A percentile compares a stretch with the other conserved stretches of the same genome.
Evolutionary conservation across 2,797 vertebrate genomes (phyloP).

Genomic region (Sebastes baramenuke): DNA sequence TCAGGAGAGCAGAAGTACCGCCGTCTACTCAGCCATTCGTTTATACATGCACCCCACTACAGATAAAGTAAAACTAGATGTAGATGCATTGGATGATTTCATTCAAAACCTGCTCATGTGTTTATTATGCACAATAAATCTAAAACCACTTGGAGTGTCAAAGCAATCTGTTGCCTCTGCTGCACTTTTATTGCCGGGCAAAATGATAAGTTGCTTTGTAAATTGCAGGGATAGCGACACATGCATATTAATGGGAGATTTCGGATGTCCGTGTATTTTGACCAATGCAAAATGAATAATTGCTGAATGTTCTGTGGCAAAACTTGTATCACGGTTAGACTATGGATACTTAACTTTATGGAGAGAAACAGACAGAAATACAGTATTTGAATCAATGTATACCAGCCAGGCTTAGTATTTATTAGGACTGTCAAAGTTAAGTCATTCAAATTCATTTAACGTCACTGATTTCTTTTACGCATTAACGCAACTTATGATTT

Average conservation of each 20-base stretch:
- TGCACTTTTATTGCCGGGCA: constrained; percentile 69
- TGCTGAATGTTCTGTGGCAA: constrained; percentile 53
- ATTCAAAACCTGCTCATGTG: constrained; percentile 81
- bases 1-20: constrained; percentile 66
- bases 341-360: constrained; percentile 30
- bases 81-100: constrained; percentile 80
- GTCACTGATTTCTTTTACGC: no score
- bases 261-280: constrained; percentile 58
- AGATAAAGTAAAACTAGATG: constrained; percentile 82
- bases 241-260: constrained; percentile 74
- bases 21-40: constrained; percentile 63
- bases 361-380: neutral
- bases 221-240: constrained; percentile 72
- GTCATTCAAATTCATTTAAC: no score
- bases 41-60: constrained; percentile 71
- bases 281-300: constrained; percentile 63
- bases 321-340: constrained; percentile 22
- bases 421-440: no score
- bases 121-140: constrained; percentile 84
- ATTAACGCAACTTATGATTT: no score
- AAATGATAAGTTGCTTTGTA: constrained; percentile 79
- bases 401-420: neutral
- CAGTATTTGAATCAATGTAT: constrained; percentile 11
- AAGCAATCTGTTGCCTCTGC: constrained; percentile 74
- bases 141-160: constrained; percentile 78